A percentile compares a stretch with the other conserved stretches of the same genome.
These are phyloP conservation scores for Diplolepis rosae DNA, from an alignment of 2,888 invertebrate genomes.

Conservation along the genomic window DNA sequence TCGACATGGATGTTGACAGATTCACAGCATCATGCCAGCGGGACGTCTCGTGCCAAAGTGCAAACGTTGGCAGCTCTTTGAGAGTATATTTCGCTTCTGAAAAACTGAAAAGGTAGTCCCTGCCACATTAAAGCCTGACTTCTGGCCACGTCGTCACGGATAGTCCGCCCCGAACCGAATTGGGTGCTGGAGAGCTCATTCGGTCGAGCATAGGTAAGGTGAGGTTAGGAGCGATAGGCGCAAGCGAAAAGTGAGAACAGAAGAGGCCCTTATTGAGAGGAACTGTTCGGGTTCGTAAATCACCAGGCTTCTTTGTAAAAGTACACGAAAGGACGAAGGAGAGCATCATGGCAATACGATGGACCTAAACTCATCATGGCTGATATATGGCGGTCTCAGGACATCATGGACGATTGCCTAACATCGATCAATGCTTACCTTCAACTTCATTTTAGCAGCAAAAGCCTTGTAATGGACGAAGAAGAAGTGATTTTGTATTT, in stretches of 20 bases:
- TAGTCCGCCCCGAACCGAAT: slow-evolving; percentile 3
- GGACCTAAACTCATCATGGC: slow-evolving; percentile 64
- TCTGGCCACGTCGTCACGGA: slow-evolving; percentile 53
- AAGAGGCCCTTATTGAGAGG: neutral
- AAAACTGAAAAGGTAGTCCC: slow-evolving; percentile 42
- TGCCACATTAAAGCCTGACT: slow-evolving; percentile 48
- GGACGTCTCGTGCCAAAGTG: slow-evolving; percentile 20
- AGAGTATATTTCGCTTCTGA: slow-evolving; percentile 24
- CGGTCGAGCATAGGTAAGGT: neutral
- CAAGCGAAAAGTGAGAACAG: neutral
- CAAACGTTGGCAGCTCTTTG: slow-evolving; percentile 39
- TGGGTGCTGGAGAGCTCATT: neutral
- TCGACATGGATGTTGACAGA: slow-evolving; percentile 37
- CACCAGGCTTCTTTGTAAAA: neutral
- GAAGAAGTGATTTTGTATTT: too few relatives aligned
- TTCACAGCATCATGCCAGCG: slow-evolving; percentile 17
- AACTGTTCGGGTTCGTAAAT: slow-evolving; percentile 12
- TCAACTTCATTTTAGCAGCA: neutral
- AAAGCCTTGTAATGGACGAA: neutral
- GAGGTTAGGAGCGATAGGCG: neutral
- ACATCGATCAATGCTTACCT: slow-evolving; percentile 20
- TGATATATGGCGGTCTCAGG: slow-evolving; percentile 4
- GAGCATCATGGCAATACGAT: slow-evolving; percentile 61
- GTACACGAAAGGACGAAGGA: slow-evolving; percentile 58
- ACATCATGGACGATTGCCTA: slow-evolving; percentile 13